phyloP scores from a whole-genome alignment of 2,113 vertebrate species.

The Cyanoderma ruficeps region DNA sequence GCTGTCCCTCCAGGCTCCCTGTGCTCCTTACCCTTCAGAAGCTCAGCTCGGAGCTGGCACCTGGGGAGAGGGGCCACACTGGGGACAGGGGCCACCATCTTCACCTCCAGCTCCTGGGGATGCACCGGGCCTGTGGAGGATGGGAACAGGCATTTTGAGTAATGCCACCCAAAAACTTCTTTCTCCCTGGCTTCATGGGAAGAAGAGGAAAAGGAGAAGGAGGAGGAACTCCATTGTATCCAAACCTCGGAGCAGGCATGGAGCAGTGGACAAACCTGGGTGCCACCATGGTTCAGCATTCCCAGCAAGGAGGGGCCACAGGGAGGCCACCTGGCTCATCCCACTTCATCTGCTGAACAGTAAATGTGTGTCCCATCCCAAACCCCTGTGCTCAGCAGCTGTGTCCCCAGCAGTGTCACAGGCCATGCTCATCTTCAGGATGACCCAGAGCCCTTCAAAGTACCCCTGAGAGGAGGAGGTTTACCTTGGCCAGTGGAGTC shows the following conservation, averaged over 20 bases:
- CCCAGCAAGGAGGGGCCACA: background rate
- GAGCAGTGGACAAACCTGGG: too few species aligned
- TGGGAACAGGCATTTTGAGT: background rate
- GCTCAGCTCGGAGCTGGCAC: conserved; percentile 17
- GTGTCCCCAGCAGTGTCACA: background rate
- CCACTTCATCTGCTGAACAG: background rate
- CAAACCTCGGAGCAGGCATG: background rate
- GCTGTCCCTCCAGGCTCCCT: background rate
- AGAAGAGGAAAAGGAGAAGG: background rate
- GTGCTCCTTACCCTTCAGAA: conserved; percentile 51
- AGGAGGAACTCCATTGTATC: background rate
- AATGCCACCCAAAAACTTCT: background rate
- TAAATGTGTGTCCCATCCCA: background rate
- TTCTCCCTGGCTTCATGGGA: background rate
- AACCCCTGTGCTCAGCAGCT: background rate
- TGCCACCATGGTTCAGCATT: background rate
- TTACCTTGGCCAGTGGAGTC: conserved; percentile 65
- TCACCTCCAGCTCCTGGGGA: background rate
- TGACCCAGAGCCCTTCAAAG: background rate
- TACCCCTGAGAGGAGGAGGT: background rate
- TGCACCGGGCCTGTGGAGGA: conserved; percentile 53
- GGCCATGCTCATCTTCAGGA: background rate
- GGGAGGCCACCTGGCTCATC: background rate
- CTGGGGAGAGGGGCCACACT: background rate
- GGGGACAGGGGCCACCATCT: background rate